These are phyloP conservation scores for Saccopteryx bilineata DNA, from an alignment of 2,113 vertebrate genomes.

Conservation along the genomic window DNA sequence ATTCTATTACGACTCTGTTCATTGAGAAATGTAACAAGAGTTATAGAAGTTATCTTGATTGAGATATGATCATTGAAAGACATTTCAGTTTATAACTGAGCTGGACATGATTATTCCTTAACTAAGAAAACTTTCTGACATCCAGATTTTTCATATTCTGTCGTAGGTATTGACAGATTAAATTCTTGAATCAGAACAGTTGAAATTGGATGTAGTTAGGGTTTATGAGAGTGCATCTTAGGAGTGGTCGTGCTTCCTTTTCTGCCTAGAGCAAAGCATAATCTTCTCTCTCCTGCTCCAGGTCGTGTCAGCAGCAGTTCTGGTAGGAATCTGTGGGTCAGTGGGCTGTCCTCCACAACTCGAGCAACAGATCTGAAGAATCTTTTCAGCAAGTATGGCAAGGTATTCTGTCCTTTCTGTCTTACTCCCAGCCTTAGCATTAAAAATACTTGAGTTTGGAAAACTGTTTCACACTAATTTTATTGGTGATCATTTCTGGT, in stretches of 20 bases:
- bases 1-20: not conserved
- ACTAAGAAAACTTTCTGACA: not conserved
- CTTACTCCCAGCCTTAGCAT: fast-evolving
- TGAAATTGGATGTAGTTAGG: not conserved
- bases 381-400: conserved; percentile 98
- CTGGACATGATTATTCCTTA: not conserved
- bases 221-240: not conserved
- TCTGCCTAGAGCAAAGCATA: fast-evolving
- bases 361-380: conserved; percentile 98
- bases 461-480: not conserved
- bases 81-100: not conserved
- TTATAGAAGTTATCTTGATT: not conserved
- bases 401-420: conserved; percentile 86
- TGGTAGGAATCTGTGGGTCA: conserved; percentile 97
- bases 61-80: not conserved
- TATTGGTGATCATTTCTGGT: not conserved
- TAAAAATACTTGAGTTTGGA: not conserved
- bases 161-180: not conserved
- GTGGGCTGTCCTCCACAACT: conserved; percentile 96
- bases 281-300: conserved; percentile 58
- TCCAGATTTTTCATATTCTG: not conserved
- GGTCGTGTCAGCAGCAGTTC: conserved; percentile 85
- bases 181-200: not conserved
- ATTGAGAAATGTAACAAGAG: fast-evolving
- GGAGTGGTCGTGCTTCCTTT: not conserved